Evolutionary conservation across 2,888 invertebrate species (phyloP), one percentile per base, ranked within the genome.

Genomic region (Nysson spinosus): DNA sequence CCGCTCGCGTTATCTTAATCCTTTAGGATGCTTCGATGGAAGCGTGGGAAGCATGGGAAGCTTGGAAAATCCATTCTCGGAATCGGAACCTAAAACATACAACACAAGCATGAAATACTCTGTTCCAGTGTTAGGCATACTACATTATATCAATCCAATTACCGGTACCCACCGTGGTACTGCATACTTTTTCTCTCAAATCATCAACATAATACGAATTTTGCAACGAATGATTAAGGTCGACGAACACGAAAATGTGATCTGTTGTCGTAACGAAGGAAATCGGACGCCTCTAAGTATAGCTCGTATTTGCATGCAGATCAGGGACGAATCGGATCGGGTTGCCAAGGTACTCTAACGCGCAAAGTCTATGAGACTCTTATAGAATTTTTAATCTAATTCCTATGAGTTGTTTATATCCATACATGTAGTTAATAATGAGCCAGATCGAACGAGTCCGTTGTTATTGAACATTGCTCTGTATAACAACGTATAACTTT

Each of bases 271-370:
- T 67, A 75, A 75, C 72, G 77, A 73, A 72, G 78, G 57, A 79
- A 79, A 79, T 78, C 78, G 79, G 78, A 78, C 75, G 69, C 72
- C 65, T 72, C 79, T 79, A 79, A 80, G 72, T 79, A 79, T 79
- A 79, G 79, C 64, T 66, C 68, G 46, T 69, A 76, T 76, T 76
- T 72, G 76, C 65, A 76, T 67, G 74, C 72, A 44, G 71, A 76
- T 76, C 76, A 76, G 71, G 73, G 75, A 63, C 75, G 66, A 32
- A 66, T 69, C 52, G 51, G 62, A 54, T 58, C 47, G 43, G 54
- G 57, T 60, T 71, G 75, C 71, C 73, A 66, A 75, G 52, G 56
- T 42, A 9, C 35, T 61, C 61, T 51, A 65, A 62, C 56, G 44
- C 34, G 43, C 47, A 58, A 49, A 40, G 35, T 50, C 51, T 28